Evolutionary conservation across 1,140 invertebrate genomes (phyloP), one percentile per base, ranked within the genome.

Genomic region (Bombus affinis): DNA sequence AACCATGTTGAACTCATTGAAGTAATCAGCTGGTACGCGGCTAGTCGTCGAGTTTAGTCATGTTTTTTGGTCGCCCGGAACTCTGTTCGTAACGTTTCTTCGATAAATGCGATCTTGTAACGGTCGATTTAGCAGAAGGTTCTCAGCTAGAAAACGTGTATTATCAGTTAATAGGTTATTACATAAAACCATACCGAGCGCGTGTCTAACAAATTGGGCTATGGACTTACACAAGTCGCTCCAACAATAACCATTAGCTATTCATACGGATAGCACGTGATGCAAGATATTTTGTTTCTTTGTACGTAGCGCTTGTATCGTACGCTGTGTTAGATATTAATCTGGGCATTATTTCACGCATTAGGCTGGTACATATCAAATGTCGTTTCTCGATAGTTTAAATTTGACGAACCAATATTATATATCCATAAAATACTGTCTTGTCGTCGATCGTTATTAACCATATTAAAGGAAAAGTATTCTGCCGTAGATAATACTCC

Each of bases 121-220:
- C 5, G 76, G n/a, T 68, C 32, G 42, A 70, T 37, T 32, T 13
- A 32, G 12, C 15, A 32, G 47, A 81, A 32, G 28, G 9, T 68
- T 35, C 47, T 15, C 18, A 1, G 35, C 9, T 8, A 59, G n/a
- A 35, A 72, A 59, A 59, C 62, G 32, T 28, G 22, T 37, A 59
- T 62, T 53, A 32, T 5, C 25, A 22, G 53, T 35, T 81, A 75
- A 75, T 75, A 53, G 59, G 25, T 82, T 74, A 75, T 82, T 82
- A 82, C 47, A 53, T 53, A 82, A 74, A 75, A 13, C 44, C 25
- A 28, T 15, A 22, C 8, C 37, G 8, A n/a, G 32, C 28, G 53
- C 42, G 42, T 47, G 59, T 65, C 47, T 65, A 65, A 82, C 81
- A 59, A 66, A 25, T 22, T 28, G 53, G 25, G 15, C 42, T 74